Evolutionary conservation across 2,113 vertebrate genomes (phyloP), one percentile per base, ranked within the genome.

Genomic region (Ranitomeya variabilis): DNA sequence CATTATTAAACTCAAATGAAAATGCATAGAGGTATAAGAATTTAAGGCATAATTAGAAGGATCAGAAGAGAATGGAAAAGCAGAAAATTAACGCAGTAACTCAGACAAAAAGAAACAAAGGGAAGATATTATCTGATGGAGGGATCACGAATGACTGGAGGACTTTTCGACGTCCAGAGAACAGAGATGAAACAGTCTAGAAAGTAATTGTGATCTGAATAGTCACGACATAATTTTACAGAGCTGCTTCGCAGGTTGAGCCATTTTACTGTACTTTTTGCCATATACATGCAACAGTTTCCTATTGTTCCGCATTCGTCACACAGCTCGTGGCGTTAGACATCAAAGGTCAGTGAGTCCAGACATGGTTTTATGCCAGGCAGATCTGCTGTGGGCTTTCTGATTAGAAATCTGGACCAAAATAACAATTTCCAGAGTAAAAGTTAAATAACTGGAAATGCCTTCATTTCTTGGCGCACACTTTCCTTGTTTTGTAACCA

Each of bases 1-100:
- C 82, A 89, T 89, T 89, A 89, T 89, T 89, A 89, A 89, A 89
- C 87, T 89, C 81, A 89, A 89, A 89, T 89, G 87, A 84, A 89
- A 89, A 89, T 89, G 87, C 87, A 89, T 51, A 85, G 87, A 89
- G 81, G 82, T 89, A 89, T 89, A 83, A 85, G 87, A 89, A 89
- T 89, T 89, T 89, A 89, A 89, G 87, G 82, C 87, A 89, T 89
- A 89, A 89, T 89, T 89, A 89, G 87, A 81, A 79, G 82, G 87
- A 89, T 89, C 82, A 79, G 87, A 89, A 78, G 87, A 89, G 87
- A 89, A 82, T 79, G 73, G 81, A 85, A 85, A 85, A 79, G 79
- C 80, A 83, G 80, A 88, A 89, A 89, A 89, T 89, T 78, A 89
- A 89, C 81, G 57, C 87, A 89, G 87, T 89, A 89, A 89, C 52